Evolutionary conservation across 2,113 vertebrate genomes (phyloP).

Genomic region (Paramormyrops kingsleyae): DNA sequence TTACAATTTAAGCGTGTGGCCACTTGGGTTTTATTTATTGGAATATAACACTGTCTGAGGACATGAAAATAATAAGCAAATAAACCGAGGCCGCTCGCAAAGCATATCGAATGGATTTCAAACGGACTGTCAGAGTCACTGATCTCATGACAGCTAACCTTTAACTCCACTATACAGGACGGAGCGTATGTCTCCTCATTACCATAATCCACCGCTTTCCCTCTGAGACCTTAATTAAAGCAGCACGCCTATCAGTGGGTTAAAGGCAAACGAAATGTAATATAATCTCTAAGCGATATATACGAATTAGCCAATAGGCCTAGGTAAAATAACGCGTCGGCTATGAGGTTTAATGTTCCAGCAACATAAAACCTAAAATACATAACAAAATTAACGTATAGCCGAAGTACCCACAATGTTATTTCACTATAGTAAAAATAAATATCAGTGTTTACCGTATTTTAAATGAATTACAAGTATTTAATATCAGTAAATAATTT

Average conservation of each 20-base stretch:
- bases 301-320: background rate
- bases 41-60: background rate
- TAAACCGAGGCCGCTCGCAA: slow-evolving; percentile 27
- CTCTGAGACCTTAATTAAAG: slow-evolving; percentile 93
- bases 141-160: slow-evolving; percentile 76
- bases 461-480: background rate
- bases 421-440: background rate
- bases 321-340: background rate
- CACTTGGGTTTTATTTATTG: slow-evolving; percentile 5
- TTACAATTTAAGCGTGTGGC: slow-evolving; percentile 10
- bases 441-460: background rate
- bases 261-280: slow-evolving; percentile 26
- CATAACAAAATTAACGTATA: background rate
- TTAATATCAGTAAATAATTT: background rate
- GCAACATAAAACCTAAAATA: background rate
- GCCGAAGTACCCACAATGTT: background rate
- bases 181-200: slow-evolving; percentile 83
- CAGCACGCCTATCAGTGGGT: slow-evolving; percentile 70
- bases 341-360: background rate
- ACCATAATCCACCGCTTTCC: slow-evolving; percentile 91
- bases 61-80: background rate
- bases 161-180: slow-evolving; percentile 69
- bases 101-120: slow-evolving; percentile 70
- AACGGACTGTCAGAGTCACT: slow-evolving; percentile 71
- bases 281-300: slow-evolving; percentile 37